A percentile compares a stretch with the other conserved stretches of the same genome.
These are phyloP conservation scores for Erynnis tages DNA, from an alignment of 2,888 invertebrate genomes.

Conservation along the genomic window DNA sequence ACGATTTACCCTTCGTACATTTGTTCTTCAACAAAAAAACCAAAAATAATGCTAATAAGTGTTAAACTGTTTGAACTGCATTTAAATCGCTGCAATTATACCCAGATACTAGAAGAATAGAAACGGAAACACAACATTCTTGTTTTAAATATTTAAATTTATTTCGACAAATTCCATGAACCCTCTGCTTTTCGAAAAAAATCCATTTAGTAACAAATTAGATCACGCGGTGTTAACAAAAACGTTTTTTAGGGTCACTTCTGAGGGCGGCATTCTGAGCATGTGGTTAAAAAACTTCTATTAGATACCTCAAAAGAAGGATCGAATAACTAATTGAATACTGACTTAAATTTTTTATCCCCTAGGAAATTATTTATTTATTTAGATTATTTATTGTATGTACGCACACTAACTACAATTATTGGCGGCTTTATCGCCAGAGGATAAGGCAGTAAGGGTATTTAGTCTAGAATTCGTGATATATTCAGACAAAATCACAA, in stretches of 20 bases:
- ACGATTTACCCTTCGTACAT: background rate
- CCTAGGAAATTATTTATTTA: too few species aligned
- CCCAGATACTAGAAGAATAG: constrained; percentile 23
- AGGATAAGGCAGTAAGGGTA: too few species aligned
- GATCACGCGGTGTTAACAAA: constrained; percentile 51
- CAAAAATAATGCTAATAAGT: background rate
- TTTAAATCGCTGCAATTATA: constrained; percentile 7
- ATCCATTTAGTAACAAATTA: constrained; percentile 79
- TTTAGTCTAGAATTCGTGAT: too few species aligned
- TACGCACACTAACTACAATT: too few species aligned
- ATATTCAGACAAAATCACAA: too few species aligned
- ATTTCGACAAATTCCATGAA: constrained; percentile 68
- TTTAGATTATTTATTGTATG: too few species aligned
- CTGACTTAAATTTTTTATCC: background rate
- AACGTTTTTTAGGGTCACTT: constrained; percentile 8
- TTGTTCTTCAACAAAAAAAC: background rate
- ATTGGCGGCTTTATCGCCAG: too few species aligned
- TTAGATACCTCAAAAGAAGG: background rate
- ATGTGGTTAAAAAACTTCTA: background rate
- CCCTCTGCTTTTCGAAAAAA: constrained; percentile 62
- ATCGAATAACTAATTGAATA: background rate
- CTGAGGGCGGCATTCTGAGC: background rate
- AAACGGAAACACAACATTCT: constrained; percentile 55
- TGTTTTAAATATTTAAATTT: constrained; percentile 65
- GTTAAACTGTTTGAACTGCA: background rate